Conservation (phyloP, 2,888 invertebrate genomes). For the Meiosimyza platycephala region DNA sequence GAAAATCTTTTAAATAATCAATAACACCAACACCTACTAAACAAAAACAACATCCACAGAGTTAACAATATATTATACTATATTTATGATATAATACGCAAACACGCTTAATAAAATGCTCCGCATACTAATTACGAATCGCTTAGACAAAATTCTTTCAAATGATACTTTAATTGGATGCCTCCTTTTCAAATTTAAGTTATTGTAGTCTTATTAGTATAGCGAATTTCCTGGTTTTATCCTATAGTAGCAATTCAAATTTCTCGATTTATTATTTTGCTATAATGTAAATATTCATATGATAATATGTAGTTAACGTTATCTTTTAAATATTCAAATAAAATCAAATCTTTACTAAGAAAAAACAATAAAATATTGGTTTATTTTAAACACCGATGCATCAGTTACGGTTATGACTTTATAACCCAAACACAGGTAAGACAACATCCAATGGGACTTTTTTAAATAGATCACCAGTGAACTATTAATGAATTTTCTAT, state of each 20-base stretch:
- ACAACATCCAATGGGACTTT: too few species aligned
- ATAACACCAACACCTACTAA: slow-evolving; percentile 1
- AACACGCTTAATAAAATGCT: slow-evolving; percentile 7
- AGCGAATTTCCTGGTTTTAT: not conserved
- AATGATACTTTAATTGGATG: not conserved
- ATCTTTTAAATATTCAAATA: slow-evolving; percentile 11
- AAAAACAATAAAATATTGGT: not conserved
- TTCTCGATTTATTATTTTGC: slow-evolving; percentile 3
- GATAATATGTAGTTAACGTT: not conserved
- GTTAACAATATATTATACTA: slow-evolving; percentile 27
- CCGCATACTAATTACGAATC: not conserved
- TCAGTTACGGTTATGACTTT: not conserved
- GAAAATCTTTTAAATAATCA: not conserved
- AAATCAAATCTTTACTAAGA: slow-evolving; percentile 20
- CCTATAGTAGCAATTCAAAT: not conserved
- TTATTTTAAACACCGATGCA: not conserved
- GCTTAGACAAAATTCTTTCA: not conserved
- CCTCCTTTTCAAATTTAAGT: not conserved
- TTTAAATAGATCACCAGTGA: too few species aligned
- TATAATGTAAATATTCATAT: slow-evolving; percentile 18
- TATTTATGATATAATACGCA: slow-evolving; percentile 20
- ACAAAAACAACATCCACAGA: slow-evolving; percentile 18
- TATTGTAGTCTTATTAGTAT: not conserved
- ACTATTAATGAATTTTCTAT: too few species aligned
- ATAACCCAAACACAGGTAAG: not conserved